phyloP scores from a whole-genome alignment of 1,140 invertebrate species.

The Oppia nitens region DNA sequence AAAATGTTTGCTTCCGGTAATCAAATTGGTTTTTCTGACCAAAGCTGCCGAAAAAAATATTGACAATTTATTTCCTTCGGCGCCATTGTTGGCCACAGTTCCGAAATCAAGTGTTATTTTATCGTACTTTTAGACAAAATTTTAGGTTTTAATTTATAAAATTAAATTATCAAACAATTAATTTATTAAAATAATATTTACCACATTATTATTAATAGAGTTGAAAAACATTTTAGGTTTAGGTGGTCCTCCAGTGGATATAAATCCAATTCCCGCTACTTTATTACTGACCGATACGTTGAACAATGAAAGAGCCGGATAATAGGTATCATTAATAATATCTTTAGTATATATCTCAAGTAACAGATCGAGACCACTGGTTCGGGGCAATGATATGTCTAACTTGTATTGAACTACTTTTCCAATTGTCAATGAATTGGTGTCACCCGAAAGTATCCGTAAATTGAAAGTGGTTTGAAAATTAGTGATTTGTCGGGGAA shows the following conservation, averaged over 20 bases:
- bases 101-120: constrained; percentile 30
- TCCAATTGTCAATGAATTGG: constrained; percentile 16
- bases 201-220: constrained; percentile 17
- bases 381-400: constrained; percentile 16
- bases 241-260: constrained; percentile 1
- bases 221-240: constrained; percentile 15
- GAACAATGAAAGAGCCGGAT: constrained; percentile 20
- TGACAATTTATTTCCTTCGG: constrained; percentile 11
- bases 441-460: constrained; percentile 13
- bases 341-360: constrained; percentile 24
- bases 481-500: background rate
- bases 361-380: constrained; percentile 21
- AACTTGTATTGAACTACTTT: constrained; percentile 13
- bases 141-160: constrained; percentile 6
- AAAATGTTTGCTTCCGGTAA: constrained; percentile 24
- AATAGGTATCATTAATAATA: constrained; percentile 15
- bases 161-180: too few species aligned
- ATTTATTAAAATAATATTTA: constrained; percentile 3
- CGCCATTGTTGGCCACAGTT: constrained; percentile 24
- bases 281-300: constrained; percentile 14
- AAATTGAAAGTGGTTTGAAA: constrained; percentile 16
- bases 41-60: constrained; percentile 29
- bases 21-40: constrained; percentile 24
- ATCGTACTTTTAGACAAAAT: constrained; percentile 27
- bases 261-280: constrained; percentile 5